Percentiles rank a stretch among this genome's conserved stretches.
Conservation (phyloP, 2,113 vertebrate species). For the Benitochromis conjunctus region DNA sequence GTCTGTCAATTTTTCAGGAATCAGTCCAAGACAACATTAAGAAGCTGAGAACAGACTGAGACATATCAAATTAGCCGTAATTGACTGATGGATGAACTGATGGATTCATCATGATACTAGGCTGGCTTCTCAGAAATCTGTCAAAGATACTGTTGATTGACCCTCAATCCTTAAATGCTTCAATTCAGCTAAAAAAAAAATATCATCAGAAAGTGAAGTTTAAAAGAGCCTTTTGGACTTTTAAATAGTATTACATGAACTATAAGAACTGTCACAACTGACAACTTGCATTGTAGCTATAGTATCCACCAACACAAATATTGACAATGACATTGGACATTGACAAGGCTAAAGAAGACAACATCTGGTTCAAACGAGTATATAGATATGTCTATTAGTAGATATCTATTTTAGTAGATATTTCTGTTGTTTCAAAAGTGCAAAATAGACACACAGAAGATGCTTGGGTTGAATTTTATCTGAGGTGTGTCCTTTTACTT, state of each 20-base stretch:
- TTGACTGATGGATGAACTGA: constrained; percentile 67
- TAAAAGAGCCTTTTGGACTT: constrained; percentile 20
- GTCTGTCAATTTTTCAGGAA: constrained; percentile 66
- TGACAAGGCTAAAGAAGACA: neutral
- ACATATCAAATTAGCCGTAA: constrained; percentile 61
- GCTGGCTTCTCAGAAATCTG: constrained; percentile 53
- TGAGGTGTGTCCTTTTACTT: neutral
- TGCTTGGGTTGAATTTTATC: neutral
- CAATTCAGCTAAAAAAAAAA: constrained; percentile 36
- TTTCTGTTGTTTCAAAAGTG: neutral
- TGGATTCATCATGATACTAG: constrained; percentile 63
- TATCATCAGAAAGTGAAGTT: constrained; percentile 16
- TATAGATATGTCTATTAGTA: neutral
- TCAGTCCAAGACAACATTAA: constrained; percentile 61
- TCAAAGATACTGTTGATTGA: constrained; percentile 44
- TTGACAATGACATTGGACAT: no score
- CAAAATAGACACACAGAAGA: neutral
- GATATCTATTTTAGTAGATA: neutral
- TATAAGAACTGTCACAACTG: no score
- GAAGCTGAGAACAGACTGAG: constrained; percentile 50
- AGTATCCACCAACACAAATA: neutral
- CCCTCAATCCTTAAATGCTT: constrained; percentile 32
- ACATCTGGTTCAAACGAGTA: neutral
- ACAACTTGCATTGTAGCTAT: neutral
- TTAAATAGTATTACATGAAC: neutral